Evolutionary conservation across 2,797 vertebrate genomes (phyloP).

Genomic region (Triplophysa bombifrons): DNA sequence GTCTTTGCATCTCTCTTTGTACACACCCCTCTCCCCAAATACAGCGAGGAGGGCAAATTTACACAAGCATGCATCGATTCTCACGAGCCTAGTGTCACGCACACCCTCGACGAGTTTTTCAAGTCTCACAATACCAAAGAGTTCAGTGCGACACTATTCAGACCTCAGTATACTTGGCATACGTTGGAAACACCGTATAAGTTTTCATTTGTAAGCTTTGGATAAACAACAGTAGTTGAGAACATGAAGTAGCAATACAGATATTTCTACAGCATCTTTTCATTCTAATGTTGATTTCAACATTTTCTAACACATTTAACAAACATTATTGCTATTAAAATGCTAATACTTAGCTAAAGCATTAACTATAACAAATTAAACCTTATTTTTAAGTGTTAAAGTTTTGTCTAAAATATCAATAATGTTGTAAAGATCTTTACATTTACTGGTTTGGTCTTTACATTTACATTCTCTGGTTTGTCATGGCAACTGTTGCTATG

Average conservation of each 20-base stretch:
- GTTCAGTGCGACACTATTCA: constrained; percentile 15
- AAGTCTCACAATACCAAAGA: constrained; percentile 25
- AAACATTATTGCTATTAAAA: background rate
- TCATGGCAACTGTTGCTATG: constrained; percentile 53
- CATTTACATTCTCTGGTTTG: constrained; percentile 39
- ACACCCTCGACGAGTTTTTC: constrained; percentile 49
- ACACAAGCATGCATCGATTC: constrained; percentile 13
- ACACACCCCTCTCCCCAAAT: constrained; percentile 38
- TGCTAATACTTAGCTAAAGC: too few relatives aligned
- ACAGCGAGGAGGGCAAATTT: constrained; percentile 34
- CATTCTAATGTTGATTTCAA: too few relatives aligned
- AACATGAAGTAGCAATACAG: too few relatives aligned
- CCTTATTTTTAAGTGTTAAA: too few relatives aligned
- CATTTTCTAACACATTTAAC: too few relatives aligned
- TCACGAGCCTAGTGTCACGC: constrained; percentile 3
- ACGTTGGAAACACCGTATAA: background rate
- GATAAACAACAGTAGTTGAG: background rate
- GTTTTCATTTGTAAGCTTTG: background rate
- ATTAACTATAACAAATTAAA: too few relatives aligned
- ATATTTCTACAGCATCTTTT: too few relatives aligned
- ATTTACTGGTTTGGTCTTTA: constrained; percentile 36
- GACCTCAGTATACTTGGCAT: background rate
- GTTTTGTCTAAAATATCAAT: background rate
- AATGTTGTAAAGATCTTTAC: constrained; percentile 14
- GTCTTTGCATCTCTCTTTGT: constrained; percentile 28